phyloP scores from a whole-genome alignment of 2,888 invertebrate genomes.

The Synergus gifuensis region DNA sequence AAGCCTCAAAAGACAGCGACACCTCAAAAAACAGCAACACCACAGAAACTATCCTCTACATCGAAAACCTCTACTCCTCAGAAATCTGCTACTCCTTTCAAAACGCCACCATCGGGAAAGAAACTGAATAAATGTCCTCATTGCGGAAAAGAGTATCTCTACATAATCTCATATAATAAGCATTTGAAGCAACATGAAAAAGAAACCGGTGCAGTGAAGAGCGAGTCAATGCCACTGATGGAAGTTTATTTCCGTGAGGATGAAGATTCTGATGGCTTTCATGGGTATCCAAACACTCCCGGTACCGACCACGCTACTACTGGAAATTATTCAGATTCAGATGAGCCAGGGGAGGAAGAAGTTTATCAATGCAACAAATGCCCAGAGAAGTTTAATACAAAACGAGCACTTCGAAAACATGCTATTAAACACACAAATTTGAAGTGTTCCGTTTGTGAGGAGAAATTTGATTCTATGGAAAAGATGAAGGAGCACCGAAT shows the following conservation, averaged over 20 bases:
- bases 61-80: constrained; percentile 19
- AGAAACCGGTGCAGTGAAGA: constrained; percentile 62
- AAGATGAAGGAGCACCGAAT: constrained; percentile 67
- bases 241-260: constrained; percentile 68
- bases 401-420: constrained; percentile 64
- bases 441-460: constrained; percentile 69
- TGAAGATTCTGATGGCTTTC: constrained; percentile 60
- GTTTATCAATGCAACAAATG: constrained; percentile 64
- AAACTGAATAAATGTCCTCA: constrained; percentile 73
- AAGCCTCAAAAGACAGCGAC: constrained; percentile 57
- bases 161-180: constrained; percentile 74
- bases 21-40: constrained; percentile 38
- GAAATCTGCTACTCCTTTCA: constrained; percentile 41
- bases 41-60: not conserved
- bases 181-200: constrained; percentile 74
- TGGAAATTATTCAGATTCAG: constrained; percentile 36
- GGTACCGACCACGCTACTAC: constrained; percentile 53
- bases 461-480: constrained; percentile 67
- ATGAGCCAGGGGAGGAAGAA: constrained; percentile 40
- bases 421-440: constrained; percentile 57
- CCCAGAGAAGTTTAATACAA: constrained; percentile 60
- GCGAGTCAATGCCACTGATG: constrained; percentile 53
- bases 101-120: constrained; percentile 70
- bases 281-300: constrained; percentile 55
- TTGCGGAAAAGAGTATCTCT: constrained; percentile 75